phyloP scores from a whole-genome alignment of 2,888 invertebrate genomes.

The Melieria crassipennis region DNA sequence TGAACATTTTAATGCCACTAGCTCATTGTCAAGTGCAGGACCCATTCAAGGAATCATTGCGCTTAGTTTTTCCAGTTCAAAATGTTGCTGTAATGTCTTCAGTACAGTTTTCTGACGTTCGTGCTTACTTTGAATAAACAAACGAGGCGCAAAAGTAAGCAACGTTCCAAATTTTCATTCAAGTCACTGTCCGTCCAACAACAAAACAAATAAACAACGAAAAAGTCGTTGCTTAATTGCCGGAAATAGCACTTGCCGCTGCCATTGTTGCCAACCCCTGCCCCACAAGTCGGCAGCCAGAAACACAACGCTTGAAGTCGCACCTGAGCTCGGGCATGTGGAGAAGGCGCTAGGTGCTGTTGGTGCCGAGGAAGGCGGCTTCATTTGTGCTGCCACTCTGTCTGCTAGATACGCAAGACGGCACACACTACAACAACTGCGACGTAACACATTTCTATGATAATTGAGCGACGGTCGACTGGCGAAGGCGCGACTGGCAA shows the following conservation, averaged over 20 bases:
- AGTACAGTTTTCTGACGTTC: too few species aligned
- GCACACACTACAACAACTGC: background rate
- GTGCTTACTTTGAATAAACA: too few species aligned
- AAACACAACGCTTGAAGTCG: constrained; percentile 15
- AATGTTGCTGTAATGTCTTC: too few species aligned
- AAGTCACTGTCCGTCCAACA: background rate
- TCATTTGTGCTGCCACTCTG: constrained; percentile 19
- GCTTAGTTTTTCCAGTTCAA: too few species aligned
- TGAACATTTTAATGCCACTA: too few species aligned
- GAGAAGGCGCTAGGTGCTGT: background rate
- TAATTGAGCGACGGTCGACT: constrained; percentile 2
- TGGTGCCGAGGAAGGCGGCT: background rate
- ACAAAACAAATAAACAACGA: constrained; percentile 15
- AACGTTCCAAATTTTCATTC: background rate
- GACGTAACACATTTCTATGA: background rate
- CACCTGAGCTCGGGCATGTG: constrained; percentile 18
- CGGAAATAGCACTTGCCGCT: constrained; percentile 53
- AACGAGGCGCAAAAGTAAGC: too few species aligned
- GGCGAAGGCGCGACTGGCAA: constrained; percentile 8
- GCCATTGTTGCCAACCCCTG: too few species aligned
- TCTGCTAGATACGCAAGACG: constrained; percentile 13
- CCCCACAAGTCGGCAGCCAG: background rate
- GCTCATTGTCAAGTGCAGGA: too few species aligned
- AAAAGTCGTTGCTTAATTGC: constrained; percentile 49
- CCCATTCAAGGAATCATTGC: too few species aligned